Percentiles rank a stretch among this genome's conserved stretches.
phyloP scores from a whole-genome alignment of 2,888 invertebrate genomes.

The Carterocephalus palaemon region DNA sequence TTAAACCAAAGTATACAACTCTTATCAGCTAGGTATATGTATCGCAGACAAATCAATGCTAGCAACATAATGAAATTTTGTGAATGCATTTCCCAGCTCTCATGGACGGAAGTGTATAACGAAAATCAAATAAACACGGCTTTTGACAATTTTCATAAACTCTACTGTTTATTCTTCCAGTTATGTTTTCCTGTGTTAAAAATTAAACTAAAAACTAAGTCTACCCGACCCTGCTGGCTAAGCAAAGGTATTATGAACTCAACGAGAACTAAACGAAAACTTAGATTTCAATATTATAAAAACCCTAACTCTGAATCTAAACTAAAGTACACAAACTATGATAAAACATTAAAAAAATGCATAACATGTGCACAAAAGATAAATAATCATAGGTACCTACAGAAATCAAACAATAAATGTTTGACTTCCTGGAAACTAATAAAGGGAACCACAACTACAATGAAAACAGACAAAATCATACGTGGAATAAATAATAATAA shows the following conservation, averaged over 20 bases:
- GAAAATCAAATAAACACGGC: not conserved
- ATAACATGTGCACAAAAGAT: not conserved
- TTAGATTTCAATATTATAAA: not conserved
- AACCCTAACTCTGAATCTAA: too few species aligned
- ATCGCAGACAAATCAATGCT: not conserved
- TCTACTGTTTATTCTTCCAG: not conserved
- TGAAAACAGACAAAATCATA: not conserved
- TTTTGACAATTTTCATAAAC: not conserved
- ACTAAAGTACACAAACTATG: too few species aligned
- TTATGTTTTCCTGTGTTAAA: not conserved
- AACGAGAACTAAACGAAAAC: slow-evolving; percentile 2
- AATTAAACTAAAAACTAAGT: too few species aligned
- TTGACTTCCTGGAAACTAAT: slow-evolving; percentile 4
- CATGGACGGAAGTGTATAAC: slow-evolving; percentile 1
- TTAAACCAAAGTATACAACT: not conserved
- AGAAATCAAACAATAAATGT: slow-evolving; percentile 6
- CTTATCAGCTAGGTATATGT: not conserved
- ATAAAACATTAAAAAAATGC: not conserved
- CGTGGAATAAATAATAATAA: not conserved
- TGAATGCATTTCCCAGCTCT: not conserved
- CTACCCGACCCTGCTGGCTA: too few species aligned
- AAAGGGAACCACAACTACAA: not conserved
- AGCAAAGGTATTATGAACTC: not conserved
- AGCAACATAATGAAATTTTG: not conserved
- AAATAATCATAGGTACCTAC: not conserved